phyloP scores from a whole-genome alignment of 2,797 vertebrate species.

The Chromis chromis region DNA sequence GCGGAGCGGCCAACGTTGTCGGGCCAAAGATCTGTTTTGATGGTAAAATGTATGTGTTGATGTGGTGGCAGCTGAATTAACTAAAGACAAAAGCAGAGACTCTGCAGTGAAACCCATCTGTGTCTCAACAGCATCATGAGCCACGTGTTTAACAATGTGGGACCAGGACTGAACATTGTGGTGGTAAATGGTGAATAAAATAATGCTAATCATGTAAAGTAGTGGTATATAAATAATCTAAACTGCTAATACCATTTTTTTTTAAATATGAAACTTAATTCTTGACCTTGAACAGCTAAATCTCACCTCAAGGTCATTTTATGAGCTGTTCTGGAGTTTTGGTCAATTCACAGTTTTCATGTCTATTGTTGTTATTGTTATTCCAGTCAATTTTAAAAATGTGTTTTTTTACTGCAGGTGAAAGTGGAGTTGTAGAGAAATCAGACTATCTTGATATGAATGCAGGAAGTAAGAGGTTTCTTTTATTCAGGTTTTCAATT shows the following conservation, averaged over 20 bases:
- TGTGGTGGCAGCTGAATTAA: background rate
- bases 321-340: background rate
- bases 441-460: slow-evolving; percentile 80
- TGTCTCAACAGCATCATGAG: slow-evolving; percentile 89
- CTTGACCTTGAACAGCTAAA: background rate
- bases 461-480: slow-evolving; percentile 82
- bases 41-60: slow-evolving; percentile 81
- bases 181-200: slow-evolving; percentile 88
- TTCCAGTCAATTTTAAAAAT: too few species aligned
- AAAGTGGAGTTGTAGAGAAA: slow-evolving; percentile 78
- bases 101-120: slow-evolving; percentile 7
- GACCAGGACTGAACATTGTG: slow-evolving; percentile 89
- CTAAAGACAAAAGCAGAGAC: background rate
- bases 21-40: slow-evolving; percentile 93
- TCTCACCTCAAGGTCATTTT: background rate
- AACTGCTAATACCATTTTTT: background rate
- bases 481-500: slow-evolving; percentile 1
- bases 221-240: background rate
- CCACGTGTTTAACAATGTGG: slow-evolving; percentile 86
- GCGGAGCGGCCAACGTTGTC: slow-evolving; percentile 87
- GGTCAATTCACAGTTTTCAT: background rate
- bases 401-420: slow-evolving; percentile 58
- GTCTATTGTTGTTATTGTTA: background rate
- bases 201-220: background rate
- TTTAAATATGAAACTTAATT: too few species aligned